These are phyloP conservation scores for Macrocentrus cingulum DNA, from an alignment of 1,140 invertebrate species.

Conservation along the genomic window DNA sequence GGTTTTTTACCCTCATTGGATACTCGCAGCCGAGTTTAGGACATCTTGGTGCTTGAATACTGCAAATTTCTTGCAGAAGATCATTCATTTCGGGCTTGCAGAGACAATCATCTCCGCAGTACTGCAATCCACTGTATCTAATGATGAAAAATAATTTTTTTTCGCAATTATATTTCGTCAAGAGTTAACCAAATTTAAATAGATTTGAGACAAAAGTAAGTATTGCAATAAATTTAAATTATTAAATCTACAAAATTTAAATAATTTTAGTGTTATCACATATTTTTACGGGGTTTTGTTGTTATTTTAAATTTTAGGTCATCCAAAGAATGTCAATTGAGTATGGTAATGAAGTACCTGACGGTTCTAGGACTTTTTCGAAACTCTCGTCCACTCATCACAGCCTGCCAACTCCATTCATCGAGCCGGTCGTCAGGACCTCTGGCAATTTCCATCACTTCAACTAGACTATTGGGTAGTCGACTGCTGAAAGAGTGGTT, in stretches of 20 bases:
- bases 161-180: too few species aligned
- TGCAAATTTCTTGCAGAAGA: slow-evolving; percentile 47
- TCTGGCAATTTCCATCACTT: slow-evolving; percentile 38
- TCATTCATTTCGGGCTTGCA: slow-evolving; percentile 39
- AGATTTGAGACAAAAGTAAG: too few species aligned
- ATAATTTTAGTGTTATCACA: not conserved
- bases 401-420: slow-evolving; percentile 40
- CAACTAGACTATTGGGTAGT: slow-evolving; percentile 37
- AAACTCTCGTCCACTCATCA: slow-evolving; percentile 39
- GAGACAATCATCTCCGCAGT: slow-evolving; percentile 37
- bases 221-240: too few species aligned
- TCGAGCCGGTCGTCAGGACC: slow-evolving; percentile 29
- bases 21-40: slow-evolving; percentile 39
- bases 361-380: slow-evolving; percentile 35
- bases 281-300: too few species aligned
- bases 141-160: too few species aligned
- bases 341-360: slow-evolving; percentile 32
- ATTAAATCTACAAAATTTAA: too few species aligned
- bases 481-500: slow-evolving; percentile 39
- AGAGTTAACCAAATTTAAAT: too few species aligned
- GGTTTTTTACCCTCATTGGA: slow-evolving; percentile 40
- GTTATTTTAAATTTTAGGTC: too few species aligned
- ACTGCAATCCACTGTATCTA: slow-evolving; percentile 37
- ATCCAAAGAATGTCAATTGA: too few species aligned
- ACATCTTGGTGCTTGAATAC: slow-evolving; percentile 44